Evolutionary conservation across 2,797 vertebrate species (phyloP).

Genomic region (Mallotus villosus): DNA sequence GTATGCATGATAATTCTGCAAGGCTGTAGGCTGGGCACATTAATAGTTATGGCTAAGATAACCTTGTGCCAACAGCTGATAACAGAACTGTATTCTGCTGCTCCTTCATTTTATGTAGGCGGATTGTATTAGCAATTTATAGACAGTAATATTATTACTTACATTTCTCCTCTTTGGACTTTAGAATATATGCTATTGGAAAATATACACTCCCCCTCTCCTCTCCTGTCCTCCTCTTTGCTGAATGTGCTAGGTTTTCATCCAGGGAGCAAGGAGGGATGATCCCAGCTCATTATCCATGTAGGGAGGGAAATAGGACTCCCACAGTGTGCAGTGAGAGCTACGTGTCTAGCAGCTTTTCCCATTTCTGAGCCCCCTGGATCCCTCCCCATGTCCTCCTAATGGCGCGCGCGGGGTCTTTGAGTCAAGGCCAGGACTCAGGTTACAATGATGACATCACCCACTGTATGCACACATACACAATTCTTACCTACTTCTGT

Average conservation of each 20-base stretch:
- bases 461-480: slow-evolving; percentile 16
- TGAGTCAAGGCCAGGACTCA: slow-evolving; percentile 35
- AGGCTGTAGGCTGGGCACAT: slow-evolving; percentile 26
- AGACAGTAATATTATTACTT: too few species aligned
- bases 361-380: slow-evolving; percentile 20
- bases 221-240: background rate
- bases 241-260: slow-evolving; percentile 35
- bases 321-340: slow-evolving; percentile 1
- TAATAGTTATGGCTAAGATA: slow-evolving; percentile 28
- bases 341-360: background rate
- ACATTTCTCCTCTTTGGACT: background rate
- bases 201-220: background rate
- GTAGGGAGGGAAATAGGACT: slow-evolving; percentile 56
- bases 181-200: background rate
- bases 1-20: slow-evolving; percentile 32
- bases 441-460: slow-evolving; percentile 58
- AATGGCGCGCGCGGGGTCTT: slow-evolving; percentile 18
- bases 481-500: background rate
- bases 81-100: background rate
- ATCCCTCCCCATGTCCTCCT: slow-evolving; percentile 36
- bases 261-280: slow-evolving; percentile 39
- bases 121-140: too few species aligned
- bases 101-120: too few species aligned
- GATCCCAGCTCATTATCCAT: slow-evolving; percentile 61
- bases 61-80: slow-evolving; percentile 21